Evolutionary conservation across 64 coral and sea anemone species (phyloP), one percentile per base, ranked within the genome.

Genomic region (Montipora foliosa): DNA sequence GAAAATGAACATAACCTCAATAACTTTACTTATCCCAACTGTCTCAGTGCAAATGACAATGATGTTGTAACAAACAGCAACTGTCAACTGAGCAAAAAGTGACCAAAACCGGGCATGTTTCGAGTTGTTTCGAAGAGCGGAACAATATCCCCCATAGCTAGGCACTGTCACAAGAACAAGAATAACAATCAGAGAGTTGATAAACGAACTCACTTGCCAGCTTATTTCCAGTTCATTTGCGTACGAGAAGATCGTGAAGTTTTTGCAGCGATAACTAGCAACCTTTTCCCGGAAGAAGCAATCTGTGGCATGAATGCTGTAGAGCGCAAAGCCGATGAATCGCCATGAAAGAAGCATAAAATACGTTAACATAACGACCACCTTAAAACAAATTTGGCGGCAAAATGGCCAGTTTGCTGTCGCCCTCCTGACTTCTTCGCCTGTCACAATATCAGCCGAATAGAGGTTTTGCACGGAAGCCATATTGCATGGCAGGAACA

Each of bases 211-310:
- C 49, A 84, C 14, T 10, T 81, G 90, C 90, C 90, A 92, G 17
- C 48, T 24, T 0, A 92, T 44, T 70, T 92, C 70, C 8, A 92
- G 47, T 74, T 92, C 90, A 19, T 83, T 17, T 17, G 90, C 81
- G n/a, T 92, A 50, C 9, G 90, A 44, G 67, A 92, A 92, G 14
- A 76, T 19, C 8, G 52, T 55, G 52, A 55, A 55, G 52, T 55
- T 55, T 55, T 55, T 55, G 52, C 52, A 55, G 52, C 52, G 90
- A 14, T 92, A 92, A 20, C 80, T 92, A 9, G 80, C 20, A 47
- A 20, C 44, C 53, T 57, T 74, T 84, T 92, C 90, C 1, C 79
- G 71, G 29, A 92, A 82, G 47, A 79, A 82, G 51, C 90, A 92
- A 52, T 19, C 68, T 46, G 71, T 46, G 15, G 80, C 79, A 19